Conservation (phyloP, 2,113 vertebrate species). For the Corapipo altera region DNA sequence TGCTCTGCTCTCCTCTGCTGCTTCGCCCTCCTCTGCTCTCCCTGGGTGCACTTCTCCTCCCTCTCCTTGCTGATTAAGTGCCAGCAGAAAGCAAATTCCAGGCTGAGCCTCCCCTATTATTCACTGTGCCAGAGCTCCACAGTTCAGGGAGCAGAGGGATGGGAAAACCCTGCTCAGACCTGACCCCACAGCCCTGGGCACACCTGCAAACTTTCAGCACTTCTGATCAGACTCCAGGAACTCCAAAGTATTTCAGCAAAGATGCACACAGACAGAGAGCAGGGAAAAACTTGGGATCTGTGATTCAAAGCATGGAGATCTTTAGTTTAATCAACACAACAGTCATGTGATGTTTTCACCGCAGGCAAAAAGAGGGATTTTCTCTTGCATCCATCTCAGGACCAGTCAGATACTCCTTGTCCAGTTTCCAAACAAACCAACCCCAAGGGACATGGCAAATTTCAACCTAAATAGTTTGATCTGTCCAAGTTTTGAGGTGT, state of each 20-base stretch:
- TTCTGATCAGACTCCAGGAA: background rate
- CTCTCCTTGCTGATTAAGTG: background rate
- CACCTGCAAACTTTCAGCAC: background rate
- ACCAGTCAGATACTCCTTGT: background rate
- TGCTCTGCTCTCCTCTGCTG: background rate
- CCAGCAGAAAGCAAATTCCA: background rate
- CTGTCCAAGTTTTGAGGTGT: background rate
- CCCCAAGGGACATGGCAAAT: background rate
- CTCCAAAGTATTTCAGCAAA: accelerated
- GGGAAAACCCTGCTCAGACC: background rate
- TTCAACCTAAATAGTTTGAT: background rate
- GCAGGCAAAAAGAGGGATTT: background rate
- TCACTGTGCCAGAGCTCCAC: accelerated
- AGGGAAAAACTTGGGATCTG: background rate
- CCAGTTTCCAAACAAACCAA: background rate
- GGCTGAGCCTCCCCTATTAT: background rate
- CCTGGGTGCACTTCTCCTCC: background rate
- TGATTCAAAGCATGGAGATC: background rate
- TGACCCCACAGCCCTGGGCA: accelerated
- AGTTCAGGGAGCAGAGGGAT: accelerated
- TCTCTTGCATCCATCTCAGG: background rate
- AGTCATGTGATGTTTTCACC: accelerated
- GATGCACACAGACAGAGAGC: background rate
- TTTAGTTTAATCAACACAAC: background rate
- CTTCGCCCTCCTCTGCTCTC: background rate